Evolutionary conservation across 2,797 vertebrate genomes (phyloP).

Genomic region (Buceros bicornis): DNA sequence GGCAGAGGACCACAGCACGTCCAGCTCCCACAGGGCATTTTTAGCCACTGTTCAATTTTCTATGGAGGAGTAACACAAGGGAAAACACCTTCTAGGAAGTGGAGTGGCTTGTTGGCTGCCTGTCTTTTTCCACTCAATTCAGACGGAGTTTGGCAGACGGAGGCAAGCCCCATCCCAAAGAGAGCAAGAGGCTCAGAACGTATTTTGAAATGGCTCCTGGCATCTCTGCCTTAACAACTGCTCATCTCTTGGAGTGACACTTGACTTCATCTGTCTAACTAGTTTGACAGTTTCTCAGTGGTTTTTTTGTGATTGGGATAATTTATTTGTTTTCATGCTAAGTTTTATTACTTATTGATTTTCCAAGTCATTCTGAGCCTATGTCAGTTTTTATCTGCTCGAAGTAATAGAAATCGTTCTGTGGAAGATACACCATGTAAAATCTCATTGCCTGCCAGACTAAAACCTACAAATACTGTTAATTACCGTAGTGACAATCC

Average conservation of each 20-base stretch:
- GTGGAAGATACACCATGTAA: neutral
- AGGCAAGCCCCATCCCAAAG: conserved; percentile 25
- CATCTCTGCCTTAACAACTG: neutral
- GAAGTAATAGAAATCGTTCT: conserved; percentile 4
- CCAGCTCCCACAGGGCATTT: neutral
- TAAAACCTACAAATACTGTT: neutral
- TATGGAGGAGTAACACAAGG: neutral
- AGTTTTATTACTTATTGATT: conserved; percentile 72
- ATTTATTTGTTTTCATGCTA: conserved; percentile 54
- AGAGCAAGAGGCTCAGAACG: neutral
- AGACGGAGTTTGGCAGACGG: conserved; percentile 45
- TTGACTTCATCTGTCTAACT: conserved; percentile 25
- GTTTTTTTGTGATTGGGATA: conserved; percentile 36
- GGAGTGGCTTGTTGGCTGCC: neutral
- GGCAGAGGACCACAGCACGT: fast-evolving
- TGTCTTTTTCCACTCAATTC: neutral
- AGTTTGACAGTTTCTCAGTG: neutral
- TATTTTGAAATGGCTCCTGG: neutral
- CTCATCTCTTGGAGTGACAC: conserved; percentile 32
- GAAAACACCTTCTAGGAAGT: neutral
- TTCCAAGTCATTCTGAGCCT: neutral
- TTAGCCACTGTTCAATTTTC: neutral
- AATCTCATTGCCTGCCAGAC: neutral
- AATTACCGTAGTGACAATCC: conserved; percentile 4
- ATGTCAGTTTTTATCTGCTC: conserved; percentile 58